Percentiles rank a stretch among this genome's conserved stretches.
Evolutionary conservation across 2,113 vertebrate species (phyloP).

Genomic region (Thomomys bottae): DNA sequence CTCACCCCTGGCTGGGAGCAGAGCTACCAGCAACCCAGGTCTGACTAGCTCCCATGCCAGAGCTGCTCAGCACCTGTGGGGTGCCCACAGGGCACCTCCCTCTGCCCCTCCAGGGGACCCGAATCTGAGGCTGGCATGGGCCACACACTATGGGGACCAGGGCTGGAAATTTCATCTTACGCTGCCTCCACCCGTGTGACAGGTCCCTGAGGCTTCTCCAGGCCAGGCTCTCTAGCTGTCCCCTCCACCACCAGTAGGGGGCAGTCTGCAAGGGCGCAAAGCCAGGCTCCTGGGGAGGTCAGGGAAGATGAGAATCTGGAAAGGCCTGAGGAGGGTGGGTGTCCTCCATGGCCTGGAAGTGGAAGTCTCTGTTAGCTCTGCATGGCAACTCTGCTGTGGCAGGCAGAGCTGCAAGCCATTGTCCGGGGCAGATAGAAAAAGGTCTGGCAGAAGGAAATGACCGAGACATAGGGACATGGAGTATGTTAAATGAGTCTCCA

Average conservation of each 20-base stretch:
- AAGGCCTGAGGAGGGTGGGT: not conserved
- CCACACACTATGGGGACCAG: not conserved
- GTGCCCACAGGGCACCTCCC: too few relatives aligned
- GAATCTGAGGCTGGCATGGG: not conserved
- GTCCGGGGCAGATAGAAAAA: not conserved
- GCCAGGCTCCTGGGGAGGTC: not conserved
- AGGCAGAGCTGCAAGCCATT: rapidly evolving
- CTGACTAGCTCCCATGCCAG: not conserved
- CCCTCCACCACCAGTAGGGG: not conserved
- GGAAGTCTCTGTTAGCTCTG: not conserved
- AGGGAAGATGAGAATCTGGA: not conserved
- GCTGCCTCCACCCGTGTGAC: rapidly evolving
- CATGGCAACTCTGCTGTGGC: not conserved
- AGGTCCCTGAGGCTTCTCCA: not conserved
- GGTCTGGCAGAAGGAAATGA: not conserved
- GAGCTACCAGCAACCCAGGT: not conserved
- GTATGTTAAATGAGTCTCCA: too few relatives aligned
- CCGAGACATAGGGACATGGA: not conserved
- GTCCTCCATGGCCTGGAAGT: not conserved
- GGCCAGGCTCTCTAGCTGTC: not conserved
- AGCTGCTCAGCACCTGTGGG: not conserved
- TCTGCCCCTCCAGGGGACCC: not conserved
- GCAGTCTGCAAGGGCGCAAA: not conserved
- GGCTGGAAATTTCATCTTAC: not conserved
- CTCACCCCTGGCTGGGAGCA: not conserved